Evolutionary conservation across 2,888 invertebrate genomes (phyloP), one percentile per base, ranked within the genome.

Genomic region (Noctua janthe): DNA sequence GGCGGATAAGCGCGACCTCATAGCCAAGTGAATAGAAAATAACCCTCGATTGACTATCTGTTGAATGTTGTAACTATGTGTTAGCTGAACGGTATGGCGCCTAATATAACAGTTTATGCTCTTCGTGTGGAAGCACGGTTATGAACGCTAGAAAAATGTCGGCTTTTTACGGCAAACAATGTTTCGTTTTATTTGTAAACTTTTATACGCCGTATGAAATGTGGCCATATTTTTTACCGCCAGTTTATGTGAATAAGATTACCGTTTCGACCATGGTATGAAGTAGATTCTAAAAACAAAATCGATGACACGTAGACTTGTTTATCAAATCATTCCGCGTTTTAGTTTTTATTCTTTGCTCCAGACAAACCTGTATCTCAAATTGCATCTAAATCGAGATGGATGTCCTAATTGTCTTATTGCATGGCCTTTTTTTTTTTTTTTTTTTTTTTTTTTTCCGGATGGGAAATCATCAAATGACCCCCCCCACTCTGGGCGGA

Each of bases 21-120:
- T 86, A 82, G 87, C 85, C 86, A 91, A 91, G 88, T 91, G 92
- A 93, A 94, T 94, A 94, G 92, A 94, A 94, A 93, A 93, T 93
- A 92, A 92, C 91, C 89, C 85, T 90, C 78, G 87, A 92, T 92
- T 92, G 92, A 91, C 94, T 92, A 94, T 94, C 94, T 95, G 95
- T 95, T 95, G 95, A 94, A 94, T 92, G 92, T 88, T 74, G 75
- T 80, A 80, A 86, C 78, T 80, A 81, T 75, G 85, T 83, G 83
- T 79, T 80, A 77, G 75, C 73, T 76, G 71, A 80, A 82, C 69
- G 73, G 71, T 62, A 86, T 83, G 69, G 75, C 78, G 74, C 70
- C 78, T 80, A 71, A 78, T 76, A 80, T 86, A 81, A 77, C 66
- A 80, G 71, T 86, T 80, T 83, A 86, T 86, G 62, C 73, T 76